phyloP scores from a whole-genome alignment of 2,797 vertebrate genomes.

The Tiaroga cobitis region DNA sequence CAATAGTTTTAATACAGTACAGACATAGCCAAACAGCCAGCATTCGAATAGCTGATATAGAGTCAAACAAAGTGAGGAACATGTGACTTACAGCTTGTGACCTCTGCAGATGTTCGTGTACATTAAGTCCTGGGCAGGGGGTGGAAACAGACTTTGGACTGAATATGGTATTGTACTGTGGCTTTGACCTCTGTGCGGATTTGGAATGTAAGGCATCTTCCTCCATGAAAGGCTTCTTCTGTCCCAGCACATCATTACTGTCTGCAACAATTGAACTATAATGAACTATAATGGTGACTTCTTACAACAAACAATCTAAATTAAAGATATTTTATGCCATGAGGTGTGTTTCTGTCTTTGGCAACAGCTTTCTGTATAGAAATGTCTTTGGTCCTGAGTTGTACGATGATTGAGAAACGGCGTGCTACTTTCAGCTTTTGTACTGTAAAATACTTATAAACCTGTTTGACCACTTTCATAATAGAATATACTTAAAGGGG shows the following conservation, averaged over 20 bases:
- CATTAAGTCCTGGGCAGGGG: not conserved
- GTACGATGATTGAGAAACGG: too few species aligned
- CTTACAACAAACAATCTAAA: not conserved
- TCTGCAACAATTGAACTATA: not conserved
- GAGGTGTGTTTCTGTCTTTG: not conserved
- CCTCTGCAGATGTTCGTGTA: conserved; percentile 24
- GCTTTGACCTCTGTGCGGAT: conserved; percentile 57
- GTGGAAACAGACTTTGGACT: conserved; percentile 6
- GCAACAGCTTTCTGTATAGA: not conserved
- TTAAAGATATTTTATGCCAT: not conserved
- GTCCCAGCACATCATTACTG: not conserved
- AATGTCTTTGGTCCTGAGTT: not conserved
- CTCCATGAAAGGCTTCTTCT: conserved; percentile 16
- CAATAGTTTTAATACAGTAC: not conserved
- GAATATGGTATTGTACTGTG: conserved; percentile 48
- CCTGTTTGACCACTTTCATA: too few species aligned
- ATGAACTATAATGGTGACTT: not conserved
- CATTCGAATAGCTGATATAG: not conserved
- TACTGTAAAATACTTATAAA: too few species aligned
- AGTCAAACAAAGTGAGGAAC: not conserved
- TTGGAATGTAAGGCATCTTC: conserved; percentile 36
- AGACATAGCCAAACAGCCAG: not conserved
- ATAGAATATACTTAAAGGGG: too few species aligned
- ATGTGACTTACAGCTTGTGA: conserved; percentile 6
- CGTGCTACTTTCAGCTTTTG: too few species aligned